Evolutionary conservation across 2,113 vertebrate species (phyloP), one percentile per base, ranked within the genome.

Genomic region (Barbus barbus): DNA sequence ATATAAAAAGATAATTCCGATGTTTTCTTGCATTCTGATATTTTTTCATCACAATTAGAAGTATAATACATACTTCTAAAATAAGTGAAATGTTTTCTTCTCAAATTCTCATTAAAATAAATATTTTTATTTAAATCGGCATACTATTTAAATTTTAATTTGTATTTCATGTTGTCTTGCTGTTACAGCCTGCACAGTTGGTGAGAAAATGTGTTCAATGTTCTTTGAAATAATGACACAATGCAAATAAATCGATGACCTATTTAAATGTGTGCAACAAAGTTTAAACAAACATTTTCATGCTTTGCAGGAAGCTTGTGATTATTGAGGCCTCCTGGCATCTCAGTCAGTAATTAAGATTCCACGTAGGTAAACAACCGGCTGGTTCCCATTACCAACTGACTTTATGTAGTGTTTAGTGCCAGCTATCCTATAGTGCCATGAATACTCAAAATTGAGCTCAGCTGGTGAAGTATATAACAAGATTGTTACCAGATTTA

Each of bases 271-370:
- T 67, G 9, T 67, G 3, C 63, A 67, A 3, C 31, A 20, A 33
- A 67, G 51, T n/a, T 58, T 51, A 36, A 36, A 67, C 31, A 38
- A 69, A n/a, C 20, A 38, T 22, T 11, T 12, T 44, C 71, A n/a
- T 38, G 33, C 67, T 71, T 38, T 71, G 48, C 36, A n/a, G 9
- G 31, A 56, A 20, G 16, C 18, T 38, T 71, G 33, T 74, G n/a
- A 22, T 77, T 69, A 67, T 56, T 33, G 4, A 44, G 44, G 71
- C 69, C 33, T 11, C n/a, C 36, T 72, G 20, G 7, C 58, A 12
- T 83, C 60, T 33, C 72, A 61, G 8, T 36, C 18, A 7, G 24
- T 81, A 51, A 69, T 58, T n/a, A 81, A 69, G 46, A 72, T 67
- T 51, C 41, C 24, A 38, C 8, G 26, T 26, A 46, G 22, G 14